phyloP scores from a whole-genome alignment of 1,140 invertebrate genomes.

The Drosophila chauvacae region DNA sequence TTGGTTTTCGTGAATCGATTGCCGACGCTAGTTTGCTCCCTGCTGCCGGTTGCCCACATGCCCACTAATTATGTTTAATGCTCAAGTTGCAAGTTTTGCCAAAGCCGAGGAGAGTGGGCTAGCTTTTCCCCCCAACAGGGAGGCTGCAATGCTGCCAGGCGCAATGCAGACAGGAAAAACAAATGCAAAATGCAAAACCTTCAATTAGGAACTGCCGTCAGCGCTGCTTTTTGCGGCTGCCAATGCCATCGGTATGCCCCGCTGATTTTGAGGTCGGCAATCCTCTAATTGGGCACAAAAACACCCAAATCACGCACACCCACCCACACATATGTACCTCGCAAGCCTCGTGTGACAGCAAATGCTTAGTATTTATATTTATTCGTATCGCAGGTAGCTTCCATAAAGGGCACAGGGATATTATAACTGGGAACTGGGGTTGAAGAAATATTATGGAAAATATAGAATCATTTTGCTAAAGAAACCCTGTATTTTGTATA shows the following conservation, averaged over 20 bases:
- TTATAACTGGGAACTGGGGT: background rate
- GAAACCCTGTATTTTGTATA: too few relatives aligned
- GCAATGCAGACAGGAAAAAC: conserved; percentile 63
- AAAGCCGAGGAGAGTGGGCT: conserved; percentile 33
- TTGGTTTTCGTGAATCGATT: conserved; percentile 46
- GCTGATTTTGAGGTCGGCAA: conserved; percentile 68
- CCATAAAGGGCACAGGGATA: background rate
- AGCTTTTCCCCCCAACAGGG: background rate
- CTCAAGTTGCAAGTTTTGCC: conserved; percentile 60
- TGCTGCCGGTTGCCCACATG: conserved; percentile 36
- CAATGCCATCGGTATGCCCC: conserved; percentile 73
- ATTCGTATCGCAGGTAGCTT: background rate
- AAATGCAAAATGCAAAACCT: conserved; percentile 75
- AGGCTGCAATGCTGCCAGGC: conserved; percentile 53
- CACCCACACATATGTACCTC: background rate
- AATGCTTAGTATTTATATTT: conserved; percentile 1
- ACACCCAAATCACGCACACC: conserved; percentile 1
- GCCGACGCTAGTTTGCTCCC: conserved; percentile 5
- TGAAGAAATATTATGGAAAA: too few relatives aligned
- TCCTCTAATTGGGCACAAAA: conserved; percentile 65
- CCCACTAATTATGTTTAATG: conserved; percentile 76
- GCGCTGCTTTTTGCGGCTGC: conserved; percentile 32
- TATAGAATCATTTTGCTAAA: too few relatives aligned
- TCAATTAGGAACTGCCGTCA: conserved; percentile 61
- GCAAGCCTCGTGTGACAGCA: background rate